Conservation (phyloP, 2,113 vertebrate species). For the Dromas ardeola region DNA sequence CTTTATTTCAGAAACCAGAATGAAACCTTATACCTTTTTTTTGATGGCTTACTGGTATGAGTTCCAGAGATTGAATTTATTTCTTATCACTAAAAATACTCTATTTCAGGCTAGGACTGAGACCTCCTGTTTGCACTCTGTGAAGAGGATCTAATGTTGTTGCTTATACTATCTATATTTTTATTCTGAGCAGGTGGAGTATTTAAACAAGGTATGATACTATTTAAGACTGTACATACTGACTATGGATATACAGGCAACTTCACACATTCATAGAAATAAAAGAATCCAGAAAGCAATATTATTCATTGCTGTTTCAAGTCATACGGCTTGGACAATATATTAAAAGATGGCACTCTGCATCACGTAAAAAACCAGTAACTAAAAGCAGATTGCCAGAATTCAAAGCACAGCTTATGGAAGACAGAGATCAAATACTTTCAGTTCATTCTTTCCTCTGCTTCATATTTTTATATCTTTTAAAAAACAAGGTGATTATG, state of each 20-base stretch:
- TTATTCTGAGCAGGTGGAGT: background rate
- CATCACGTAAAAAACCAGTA: background rate
- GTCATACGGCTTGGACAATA: background rate
- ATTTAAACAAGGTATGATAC: background rate
- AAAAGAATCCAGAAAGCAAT: background rate
- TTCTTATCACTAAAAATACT: background rate
- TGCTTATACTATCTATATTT: background rate
- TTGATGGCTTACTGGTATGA: background rate
- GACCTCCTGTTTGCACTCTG: background rate
- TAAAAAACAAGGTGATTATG: background rate
- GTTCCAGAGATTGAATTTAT: background rate
- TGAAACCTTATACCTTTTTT: background rate
- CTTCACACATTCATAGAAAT: background rate
- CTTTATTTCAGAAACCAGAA: background rate
- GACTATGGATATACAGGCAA: background rate
- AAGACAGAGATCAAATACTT: background rate
- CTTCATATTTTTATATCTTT: background rate
- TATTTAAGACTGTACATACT: background rate
- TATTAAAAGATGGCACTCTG: background rate
- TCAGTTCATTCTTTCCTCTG: background rate
- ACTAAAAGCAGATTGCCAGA: background rate
- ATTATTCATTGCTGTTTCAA: background rate
- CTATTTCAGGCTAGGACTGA: background rate
- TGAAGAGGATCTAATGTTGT: background rate
- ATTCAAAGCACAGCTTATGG: background rate